Conservation (phyloP, 2,888 invertebrate species). For the Sphaeridia pumilis region DNA sequence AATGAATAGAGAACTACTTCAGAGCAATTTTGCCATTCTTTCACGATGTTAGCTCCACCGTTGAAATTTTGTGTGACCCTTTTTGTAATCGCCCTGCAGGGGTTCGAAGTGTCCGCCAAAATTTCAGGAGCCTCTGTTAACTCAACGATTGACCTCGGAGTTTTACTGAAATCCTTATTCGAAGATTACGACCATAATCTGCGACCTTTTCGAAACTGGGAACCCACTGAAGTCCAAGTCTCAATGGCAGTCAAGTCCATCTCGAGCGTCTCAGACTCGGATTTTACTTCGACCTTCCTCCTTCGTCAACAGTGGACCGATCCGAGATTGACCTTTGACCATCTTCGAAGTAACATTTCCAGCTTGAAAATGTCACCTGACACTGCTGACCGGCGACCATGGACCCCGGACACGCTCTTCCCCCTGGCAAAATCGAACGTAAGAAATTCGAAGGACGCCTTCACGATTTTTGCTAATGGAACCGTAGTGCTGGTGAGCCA, state of each 20-base stretch:
- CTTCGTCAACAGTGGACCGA: conserved; percentile 10
- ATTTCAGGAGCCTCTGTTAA: no score
- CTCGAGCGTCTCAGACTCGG: conserved; percentile 13
- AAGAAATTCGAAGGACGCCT: neutral
- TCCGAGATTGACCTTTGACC: conserved; percentile 5
- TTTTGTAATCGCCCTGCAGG: no score
- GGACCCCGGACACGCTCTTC: conserved; percentile 10
- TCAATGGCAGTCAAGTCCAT: conserved; percentile 9
- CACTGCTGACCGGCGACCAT: neutral
- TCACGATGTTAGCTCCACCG: no score
- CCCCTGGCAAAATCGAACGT: neutral
- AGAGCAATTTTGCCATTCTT: no score
- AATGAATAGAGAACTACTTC: no score
- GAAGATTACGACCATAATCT: conserved; percentile 4
- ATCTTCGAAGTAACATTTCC: neutral
- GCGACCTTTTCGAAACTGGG: conserved; percentile 5
- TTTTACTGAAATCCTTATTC: no score
- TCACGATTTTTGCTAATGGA: neutral
- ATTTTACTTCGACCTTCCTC: conserved; percentile 8
- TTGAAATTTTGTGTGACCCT: no score
- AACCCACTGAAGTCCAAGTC: conserved; percentile 1
- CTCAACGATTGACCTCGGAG: no score
- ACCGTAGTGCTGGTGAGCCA: neutral
- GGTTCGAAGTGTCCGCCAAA: no score
- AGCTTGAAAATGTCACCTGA: neutral